Percentiles rank a stretch among this genome's conserved stretches.
Conservation (phyloP, 2,888 invertebrate genomes). For the Ceratothoa steindachneri region DNA sequence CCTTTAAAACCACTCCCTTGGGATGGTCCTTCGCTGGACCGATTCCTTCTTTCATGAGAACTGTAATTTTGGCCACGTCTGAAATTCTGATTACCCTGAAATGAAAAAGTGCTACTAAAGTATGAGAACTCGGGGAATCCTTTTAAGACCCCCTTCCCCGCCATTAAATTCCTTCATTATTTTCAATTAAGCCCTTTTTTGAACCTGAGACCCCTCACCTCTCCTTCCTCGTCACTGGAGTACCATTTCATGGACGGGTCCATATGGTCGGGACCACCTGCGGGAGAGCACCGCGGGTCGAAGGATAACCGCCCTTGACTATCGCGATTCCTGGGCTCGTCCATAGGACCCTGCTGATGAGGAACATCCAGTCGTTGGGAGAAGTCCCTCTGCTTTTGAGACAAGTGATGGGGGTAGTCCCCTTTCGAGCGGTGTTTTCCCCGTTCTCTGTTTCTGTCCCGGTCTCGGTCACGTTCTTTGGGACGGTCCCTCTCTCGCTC, state of each 20-base stretch:
- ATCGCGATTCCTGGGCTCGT: neutral
- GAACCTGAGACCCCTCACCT: neutral
- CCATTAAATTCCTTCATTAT: too few species aligned
- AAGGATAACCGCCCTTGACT: neutral
- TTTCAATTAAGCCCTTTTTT: neutral
- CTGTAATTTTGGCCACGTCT: neutral
- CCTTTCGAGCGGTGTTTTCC: neutral
- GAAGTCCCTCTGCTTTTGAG: conserved; percentile 34
- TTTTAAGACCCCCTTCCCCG: too few species aligned
- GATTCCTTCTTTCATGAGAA: neutral
- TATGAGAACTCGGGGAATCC: neutral
- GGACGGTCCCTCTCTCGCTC: neutral
- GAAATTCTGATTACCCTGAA: neutral
- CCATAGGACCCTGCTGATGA: conserved; percentile 17
- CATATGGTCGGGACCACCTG: neutral
- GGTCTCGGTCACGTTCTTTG: neutral
- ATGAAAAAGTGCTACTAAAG: too few species aligned
- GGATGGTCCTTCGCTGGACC: neutral
- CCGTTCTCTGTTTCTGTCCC: neutral
- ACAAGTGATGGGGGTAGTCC: conserved; percentile 9
- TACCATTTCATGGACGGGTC: conserved; percentile 30
- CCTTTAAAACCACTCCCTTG: too few species aligned
- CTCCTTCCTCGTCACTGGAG: conserved; percentile 40
- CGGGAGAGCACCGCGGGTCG: neutral
- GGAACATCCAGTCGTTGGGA: conserved; percentile 32